phyloP scores from a whole-genome alignment of 2,888 invertebrate genomes.

The Teleiodes luculella region DNA sequence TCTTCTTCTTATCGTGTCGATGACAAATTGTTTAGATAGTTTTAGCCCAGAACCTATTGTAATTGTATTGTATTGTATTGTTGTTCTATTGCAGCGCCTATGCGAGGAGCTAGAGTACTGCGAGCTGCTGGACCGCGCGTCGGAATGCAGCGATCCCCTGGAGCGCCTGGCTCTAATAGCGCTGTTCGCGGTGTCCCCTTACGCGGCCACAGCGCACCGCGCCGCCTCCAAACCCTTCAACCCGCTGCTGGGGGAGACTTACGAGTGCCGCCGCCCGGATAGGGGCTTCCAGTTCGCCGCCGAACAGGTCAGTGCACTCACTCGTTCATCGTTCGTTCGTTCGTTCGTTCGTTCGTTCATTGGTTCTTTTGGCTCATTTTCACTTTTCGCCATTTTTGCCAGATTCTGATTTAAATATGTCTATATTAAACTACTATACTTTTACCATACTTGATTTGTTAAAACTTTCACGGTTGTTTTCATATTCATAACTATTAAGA shows the following conservation, averaged over 20 bases:
- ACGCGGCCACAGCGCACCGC: conserved; percentile 84
- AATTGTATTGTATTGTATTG: too few relatives aligned
- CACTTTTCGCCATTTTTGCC: too few relatives aligned
- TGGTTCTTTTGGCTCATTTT: too few relatives aligned
- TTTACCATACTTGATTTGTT: too few relatives aligned
- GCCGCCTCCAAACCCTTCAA: conserved; percentile 93
- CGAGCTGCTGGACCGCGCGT: conserved; percentile 87
- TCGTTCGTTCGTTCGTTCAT: too few relatives aligned
- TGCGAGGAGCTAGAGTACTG: conserved; percentile 92
- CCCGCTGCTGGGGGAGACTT: conserved; percentile 89
- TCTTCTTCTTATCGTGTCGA: too few relatives aligned
- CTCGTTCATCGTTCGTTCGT: background rate
- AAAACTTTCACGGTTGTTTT: too few relatives aligned
- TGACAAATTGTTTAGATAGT: too few relatives aligned
- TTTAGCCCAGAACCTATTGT: background rate
- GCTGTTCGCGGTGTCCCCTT: conserved; percentile 87
- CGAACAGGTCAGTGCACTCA: conserved; percentile 80
- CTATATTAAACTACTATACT: too few relatives aligned
- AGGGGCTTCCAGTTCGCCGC: conserved; percentile 87
- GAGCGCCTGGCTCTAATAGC: conserved; percentile 88
- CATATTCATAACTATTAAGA: too few relatives aligned
- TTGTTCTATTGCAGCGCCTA: conserved; percentile 77
- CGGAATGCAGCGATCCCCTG: conserved; percentile 79
- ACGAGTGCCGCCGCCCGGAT: conserved; percentile 88
- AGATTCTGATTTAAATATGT: too few relatives aligned